Percentiles rank a stretch among this genome's conserved stretches.
Conservation (phyloP, 2,113 vertebrate species). For the Sylvicapra grimmia region DNA sequence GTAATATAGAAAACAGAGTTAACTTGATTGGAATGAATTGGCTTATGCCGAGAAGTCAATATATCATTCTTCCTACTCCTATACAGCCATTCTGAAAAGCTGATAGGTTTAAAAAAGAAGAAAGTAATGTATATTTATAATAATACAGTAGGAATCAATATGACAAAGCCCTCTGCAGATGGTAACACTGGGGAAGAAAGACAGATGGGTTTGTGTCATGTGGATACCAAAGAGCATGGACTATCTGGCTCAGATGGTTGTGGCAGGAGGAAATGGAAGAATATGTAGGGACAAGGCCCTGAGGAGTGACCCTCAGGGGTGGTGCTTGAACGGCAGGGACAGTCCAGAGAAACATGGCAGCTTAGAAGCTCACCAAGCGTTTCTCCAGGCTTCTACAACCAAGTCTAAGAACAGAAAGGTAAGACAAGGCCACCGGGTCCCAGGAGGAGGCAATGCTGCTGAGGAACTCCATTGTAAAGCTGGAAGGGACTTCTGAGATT, state of each 20-base stretch:
- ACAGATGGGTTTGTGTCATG: not conserved
- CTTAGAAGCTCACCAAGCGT: not conserved
- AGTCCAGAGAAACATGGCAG: not conserved
- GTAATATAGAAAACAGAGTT: not conserved
- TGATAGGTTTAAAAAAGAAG: not conserved
- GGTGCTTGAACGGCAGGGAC: fast-evolving
- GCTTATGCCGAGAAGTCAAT: not conserved
- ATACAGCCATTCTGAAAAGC: not conserved
- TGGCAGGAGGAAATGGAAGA: no score
- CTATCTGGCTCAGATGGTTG: not conserved
- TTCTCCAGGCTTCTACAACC: not conserved
- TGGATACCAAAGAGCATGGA: not conserved
- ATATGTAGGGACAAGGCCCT: not conserved
- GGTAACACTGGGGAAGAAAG: not conserved
- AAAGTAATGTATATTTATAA: not conserved
- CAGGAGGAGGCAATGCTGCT: not conserved
- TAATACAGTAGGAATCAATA: not conserved
- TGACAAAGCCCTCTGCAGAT: not conserved
- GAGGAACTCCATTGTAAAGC: not conserved
- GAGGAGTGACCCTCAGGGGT: fast-evolving
- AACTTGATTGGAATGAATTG: not conserved
- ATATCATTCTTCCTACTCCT: not conserved
- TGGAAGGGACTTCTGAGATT: not conserved
- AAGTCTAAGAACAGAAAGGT: not conserved
- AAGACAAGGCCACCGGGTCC: not conserved